Evolutionary conservation across 2,888 invertebrate species (phyloP), one percentile per base, ranked within the genome.

Genomic region (Oegoconia quadripuncta): DNA sequence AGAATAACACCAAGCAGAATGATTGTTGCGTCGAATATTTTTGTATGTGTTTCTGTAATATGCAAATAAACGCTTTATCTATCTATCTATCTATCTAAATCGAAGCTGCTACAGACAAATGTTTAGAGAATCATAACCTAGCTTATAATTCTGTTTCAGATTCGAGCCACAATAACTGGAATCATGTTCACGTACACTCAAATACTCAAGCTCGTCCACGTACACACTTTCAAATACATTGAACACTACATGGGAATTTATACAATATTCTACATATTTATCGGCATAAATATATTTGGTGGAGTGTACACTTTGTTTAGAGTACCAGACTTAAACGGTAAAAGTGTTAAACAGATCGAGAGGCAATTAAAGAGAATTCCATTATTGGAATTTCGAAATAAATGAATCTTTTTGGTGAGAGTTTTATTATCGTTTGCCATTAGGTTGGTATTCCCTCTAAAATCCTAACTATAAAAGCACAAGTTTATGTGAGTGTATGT

Each of bases 161-260:
- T 82, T 8, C 61, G 82, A 17, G 63, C 78, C 8, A 72, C 67
- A 1, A 48, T 77, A 9, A 26, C 81, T 3, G 70, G 66, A 1
- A 32, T 66, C 0, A 41, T 81, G 1, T 78, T 65, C 55, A 46
- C 64, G 0, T 82, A 75, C 41, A 62, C 70, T 0, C 76, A 82
- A 52, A 39, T 77, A 3, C 42, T 83, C 2, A 74, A 70, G 39
- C 55, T 86, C 0, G 25, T 50, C 0, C 84, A 82, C 46, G 52
- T 77, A 44, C 71, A 76, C 45, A 66, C 74, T 18, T 74, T 74
- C 59, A 50, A 64, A 41, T 74, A 74, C 44, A 48, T 83, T 4
- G 81, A 82, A 49, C 63, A 74, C 9, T 64, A 70, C 48, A 50
- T 81, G 25, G 83, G 84, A 1, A 45, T 76, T 0, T 77, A 80